Evolutionary conservation across 2,888 invertebrate species (phyloP).

Genomic region (Ramazzottius varieornatus): DNA sequence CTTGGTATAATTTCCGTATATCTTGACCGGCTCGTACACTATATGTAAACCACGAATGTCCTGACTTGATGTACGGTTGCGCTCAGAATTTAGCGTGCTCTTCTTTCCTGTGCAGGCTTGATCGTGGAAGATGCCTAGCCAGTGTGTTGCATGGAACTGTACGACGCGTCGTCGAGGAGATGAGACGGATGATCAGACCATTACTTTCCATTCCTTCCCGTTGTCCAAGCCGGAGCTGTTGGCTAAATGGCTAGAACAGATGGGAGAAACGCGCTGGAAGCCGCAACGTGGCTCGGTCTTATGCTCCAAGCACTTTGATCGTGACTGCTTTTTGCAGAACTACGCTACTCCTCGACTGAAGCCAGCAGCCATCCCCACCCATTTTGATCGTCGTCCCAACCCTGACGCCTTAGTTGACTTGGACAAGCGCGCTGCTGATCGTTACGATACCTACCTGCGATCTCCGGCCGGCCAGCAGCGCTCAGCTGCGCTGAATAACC

Average conservation of each 20-base stretch:
- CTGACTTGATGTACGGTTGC: no score
- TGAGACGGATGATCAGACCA: background rate
- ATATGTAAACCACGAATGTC: no score
- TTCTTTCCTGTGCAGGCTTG: no score
- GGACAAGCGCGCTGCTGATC: background rate
- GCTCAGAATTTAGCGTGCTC: no score
- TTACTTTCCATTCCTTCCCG: conserved; percentile 1
- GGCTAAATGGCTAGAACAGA: background rate
- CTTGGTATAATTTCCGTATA: no score
- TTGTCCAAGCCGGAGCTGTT: background rate
- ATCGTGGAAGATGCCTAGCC: background rate
- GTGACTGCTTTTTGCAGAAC: background rate
- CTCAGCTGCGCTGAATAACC: background rate
- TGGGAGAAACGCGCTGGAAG: background rate
- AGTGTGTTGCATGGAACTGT: conserved; percentile 3
- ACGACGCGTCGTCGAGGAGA: background rate
- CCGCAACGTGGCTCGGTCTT: background rate
- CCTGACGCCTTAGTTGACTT: background rate
- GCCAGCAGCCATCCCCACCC: background rate
- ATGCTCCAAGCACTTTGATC: background rate
- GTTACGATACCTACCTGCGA: no score
- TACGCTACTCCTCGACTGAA: background rate
- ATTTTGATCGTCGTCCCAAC: background rate
- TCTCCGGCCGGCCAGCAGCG: background rate
- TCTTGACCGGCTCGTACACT: no score